Conservation (phyloP, 2,797 vertebrate species). For the Crossoptilon crossoptilon region DNA sequence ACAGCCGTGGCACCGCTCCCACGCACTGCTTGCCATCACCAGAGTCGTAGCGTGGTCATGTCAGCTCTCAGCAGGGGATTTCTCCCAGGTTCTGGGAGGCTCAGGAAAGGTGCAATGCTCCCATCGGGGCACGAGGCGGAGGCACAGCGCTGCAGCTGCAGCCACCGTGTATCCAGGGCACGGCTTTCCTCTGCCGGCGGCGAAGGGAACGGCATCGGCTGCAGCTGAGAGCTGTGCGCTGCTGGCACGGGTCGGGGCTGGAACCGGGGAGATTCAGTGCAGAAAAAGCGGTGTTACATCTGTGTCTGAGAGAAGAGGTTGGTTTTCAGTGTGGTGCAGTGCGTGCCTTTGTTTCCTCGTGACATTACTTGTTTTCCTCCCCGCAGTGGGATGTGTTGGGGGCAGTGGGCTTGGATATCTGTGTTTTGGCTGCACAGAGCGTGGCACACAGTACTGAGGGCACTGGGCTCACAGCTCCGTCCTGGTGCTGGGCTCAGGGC, state of each 20-base stretch:
- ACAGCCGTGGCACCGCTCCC: fast-evolving
- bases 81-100: neutral
- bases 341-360: neutral
- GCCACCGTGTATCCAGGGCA: fast-evolving
- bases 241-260: fast-evolving
- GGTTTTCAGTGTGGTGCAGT: neutral
- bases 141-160: neutral
- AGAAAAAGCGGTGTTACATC: fast-evolving
- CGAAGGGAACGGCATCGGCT: neutral
- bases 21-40: neutral
- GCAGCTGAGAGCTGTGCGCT: neutral
- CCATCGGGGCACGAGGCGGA: no score
- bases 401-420: neutral
- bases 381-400: fast-evolving
- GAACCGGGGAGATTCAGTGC: neutral
- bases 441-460: fast-evolving
- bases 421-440: fast-evolving
- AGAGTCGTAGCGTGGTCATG: neutral
- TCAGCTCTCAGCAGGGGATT: no score
- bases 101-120: no score
- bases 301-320: neutral
- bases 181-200: neutral
- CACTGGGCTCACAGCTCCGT: neutral
- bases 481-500: neutral
- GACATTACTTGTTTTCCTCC: no score